Base-by-base conservation (phyloP, 2,113 vertebrate species). In the Malurus melanocephalus region DNA sequence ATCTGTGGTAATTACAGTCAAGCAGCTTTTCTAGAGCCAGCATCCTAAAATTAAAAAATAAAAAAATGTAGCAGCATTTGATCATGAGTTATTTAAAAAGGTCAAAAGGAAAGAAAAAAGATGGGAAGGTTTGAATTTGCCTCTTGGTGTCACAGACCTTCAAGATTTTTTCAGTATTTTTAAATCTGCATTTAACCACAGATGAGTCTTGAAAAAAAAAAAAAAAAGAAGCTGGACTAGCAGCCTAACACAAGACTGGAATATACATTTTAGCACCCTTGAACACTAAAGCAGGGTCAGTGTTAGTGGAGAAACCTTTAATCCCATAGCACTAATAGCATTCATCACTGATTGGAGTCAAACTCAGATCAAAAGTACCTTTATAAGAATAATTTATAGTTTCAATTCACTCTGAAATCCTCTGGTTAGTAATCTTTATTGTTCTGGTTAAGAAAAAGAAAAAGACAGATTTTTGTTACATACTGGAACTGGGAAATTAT, bases 371-470 rank as follows among this genome's bases (percentile, higher is more conserved):
- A 85, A 23, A 72, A 87, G 27, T 46, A 64, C 49, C 43, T 78
- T 78, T 51, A 85, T 32, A 80, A 64, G 78, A 93, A 42, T 72
- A 66, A 84, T 79, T 87, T 80, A 51, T 62, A 64, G 62, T 83
- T 79, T 92, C 43, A 90, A 79, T 51, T 46, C 10, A 87, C 49
- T 62, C 35, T 56, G 45, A 93, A 94, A 87, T 89, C 22, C 57
- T 20, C 48, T 71, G 62, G 10, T 73, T 15, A 85, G 86, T 69
- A 35, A 84, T 74, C 40, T 57, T 89, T 42, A 76, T 30, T 75
- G 40, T 67, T 88, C 64, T 56, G 42, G 52, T 48, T 73, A 87
- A 56, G 4, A 9, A 35, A 67, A 85, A 48, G 48, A 16, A 40
- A 77, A 52, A 62, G 42, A 85, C 30, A 79, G n/a, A 64, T 77